phyloP scores from a whole-genome alignment of 2,797 vertebrate species.

The Menidia menidia region DNA sequence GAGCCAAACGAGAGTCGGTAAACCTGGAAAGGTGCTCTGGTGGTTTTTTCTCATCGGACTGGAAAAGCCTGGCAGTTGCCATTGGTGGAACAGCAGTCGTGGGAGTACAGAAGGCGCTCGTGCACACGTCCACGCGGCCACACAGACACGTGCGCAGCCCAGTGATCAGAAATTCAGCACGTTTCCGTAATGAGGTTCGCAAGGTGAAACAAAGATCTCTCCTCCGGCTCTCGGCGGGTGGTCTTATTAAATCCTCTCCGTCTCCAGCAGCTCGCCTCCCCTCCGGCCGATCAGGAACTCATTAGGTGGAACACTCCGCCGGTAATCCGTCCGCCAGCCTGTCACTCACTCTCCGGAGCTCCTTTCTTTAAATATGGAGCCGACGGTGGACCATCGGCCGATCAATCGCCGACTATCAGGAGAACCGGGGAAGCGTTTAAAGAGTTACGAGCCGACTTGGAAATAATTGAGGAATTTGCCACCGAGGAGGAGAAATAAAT shows the following conservation, averaged over 20 bases:
- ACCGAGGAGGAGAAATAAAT: conserved; percentile 20
- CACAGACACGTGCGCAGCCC: conserved; percentile 42
- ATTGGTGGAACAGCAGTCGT: conserved; percentile 4
- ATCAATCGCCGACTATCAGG: conserved; percentile 35
- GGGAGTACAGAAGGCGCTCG: too few relatives aligned
- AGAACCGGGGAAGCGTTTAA: conserved; percentile 17
- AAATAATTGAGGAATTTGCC: conserved; percentile 25
- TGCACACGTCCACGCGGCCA: background rate
- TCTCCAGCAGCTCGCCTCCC: conserved; percentile 38
- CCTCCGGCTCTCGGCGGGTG: conserved; percentile 45
- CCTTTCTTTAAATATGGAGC: background rate
- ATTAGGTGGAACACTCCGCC: conserved; percentile 43
- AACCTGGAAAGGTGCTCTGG: background rate
- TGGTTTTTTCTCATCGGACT: conserved; percentile 17
- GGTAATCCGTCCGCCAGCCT: conserved; percentile 34
- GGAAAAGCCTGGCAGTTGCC: conserved; percentile 17
- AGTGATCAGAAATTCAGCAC: conserved; percentile 48
- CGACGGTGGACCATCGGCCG: conserved; percentile 41
- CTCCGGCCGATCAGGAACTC: conserved; percentile 48
- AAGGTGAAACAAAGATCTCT: conserved; percentile 54
- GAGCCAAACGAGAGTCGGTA: conserved; percentile 16
- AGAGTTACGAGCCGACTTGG: conserved; percentile 15
- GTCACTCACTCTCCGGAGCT: conserved; percentile 27
- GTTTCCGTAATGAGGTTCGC: conserved; percentile 72
- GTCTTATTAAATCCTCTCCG: conserved; percentile 68